Conservation (phyloP, 1,140 invertebrate species). For the Paraescarpia echinospica region DNA sequence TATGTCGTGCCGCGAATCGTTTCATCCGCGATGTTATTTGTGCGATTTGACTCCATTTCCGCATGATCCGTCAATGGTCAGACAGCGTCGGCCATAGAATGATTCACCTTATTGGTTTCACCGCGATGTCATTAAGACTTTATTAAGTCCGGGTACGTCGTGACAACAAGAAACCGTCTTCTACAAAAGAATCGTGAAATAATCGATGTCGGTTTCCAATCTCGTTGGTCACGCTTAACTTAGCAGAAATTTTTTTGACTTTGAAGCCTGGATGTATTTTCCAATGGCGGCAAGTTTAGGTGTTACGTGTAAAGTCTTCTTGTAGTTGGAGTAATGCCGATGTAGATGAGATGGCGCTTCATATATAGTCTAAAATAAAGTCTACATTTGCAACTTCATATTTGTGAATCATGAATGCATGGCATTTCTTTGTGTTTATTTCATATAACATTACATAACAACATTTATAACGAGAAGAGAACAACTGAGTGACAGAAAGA, state of each 20-base stretch:
- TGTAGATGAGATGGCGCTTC: too few species aligned
- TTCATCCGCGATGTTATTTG: neutral
- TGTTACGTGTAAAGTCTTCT: neutral
- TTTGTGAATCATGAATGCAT: too few species aligned
- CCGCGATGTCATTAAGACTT: neutral
- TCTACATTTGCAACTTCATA: too few species aligned
- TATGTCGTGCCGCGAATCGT: neutral
- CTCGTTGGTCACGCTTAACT: neutral
- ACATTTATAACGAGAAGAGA: too few species aligned
- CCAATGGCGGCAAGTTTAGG: neutral
- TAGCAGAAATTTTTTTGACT: neutral
- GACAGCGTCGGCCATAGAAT: neutral
- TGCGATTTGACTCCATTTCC: neutral
- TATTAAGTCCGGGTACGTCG: neutral
- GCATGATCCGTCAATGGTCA: neutral
- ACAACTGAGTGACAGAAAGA: too few species aligned
- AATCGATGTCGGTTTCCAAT: neutral
- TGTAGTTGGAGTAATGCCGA: neutral
- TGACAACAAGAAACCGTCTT: neutral
- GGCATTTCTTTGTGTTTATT: too few species aligned
- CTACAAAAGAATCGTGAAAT: neutral
- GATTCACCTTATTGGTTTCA: neutral
- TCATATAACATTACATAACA: too few species aligned
- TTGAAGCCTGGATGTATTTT: neutral
- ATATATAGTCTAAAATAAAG: too few species aligned